These are phyloP conservation scores for Mesorhabditis belari DNA, from an alignment of 2,888 invertebrate species.

Conservation along the genomic window DNA sequence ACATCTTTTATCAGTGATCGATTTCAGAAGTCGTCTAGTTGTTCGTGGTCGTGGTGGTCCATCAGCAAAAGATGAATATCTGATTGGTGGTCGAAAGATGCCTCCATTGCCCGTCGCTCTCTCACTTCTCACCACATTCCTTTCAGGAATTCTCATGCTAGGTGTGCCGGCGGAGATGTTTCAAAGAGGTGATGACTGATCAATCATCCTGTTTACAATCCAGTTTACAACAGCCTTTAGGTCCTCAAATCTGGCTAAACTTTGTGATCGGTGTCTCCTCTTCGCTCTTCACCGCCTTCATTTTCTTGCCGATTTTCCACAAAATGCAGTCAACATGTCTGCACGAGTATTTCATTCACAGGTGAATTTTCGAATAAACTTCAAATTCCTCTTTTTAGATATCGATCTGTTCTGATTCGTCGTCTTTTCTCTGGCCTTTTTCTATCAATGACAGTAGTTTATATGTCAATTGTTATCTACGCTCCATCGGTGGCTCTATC, in stretches of 20 bases:
- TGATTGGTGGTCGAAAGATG: constrained; percentile 73
- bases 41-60: constrained; percentile 56
- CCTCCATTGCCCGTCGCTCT: constrained; percentile 75
- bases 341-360: constrained; percentile 28
- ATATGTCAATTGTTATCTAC: constrained; percentile 43
- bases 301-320: constrained; percentile 14
- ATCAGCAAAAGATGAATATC: constrained; percentile 67
- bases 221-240: neutral
- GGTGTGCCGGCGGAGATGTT: constrained; percentile 81
- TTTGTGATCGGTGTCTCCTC: constrained; percentile 3
- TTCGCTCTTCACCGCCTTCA: constrained; percentile 7
- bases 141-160: constrained; percentile 78
- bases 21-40: neutral
- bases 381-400: constrained; percentile 15
- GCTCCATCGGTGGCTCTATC: constrained; percentile 43
- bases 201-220: neutral
- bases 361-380: constrained; percentile 10
- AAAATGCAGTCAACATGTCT: constrained; percentile 9
- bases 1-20: no score
- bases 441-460: constrained; percentile 34
- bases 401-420: constrained; percentile 33
- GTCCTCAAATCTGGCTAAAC: constrained; percentile 5
- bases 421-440: constrained; percentile 34
- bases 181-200: constrained; percentile 24
- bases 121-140: constrained; percentile 82